Evolutionary conservation across 2,797 vertebrate species (phyloP), one percentile per base, ranked within the genome.

Genomic region (Paratrypauchen microcephalus): DNA sequence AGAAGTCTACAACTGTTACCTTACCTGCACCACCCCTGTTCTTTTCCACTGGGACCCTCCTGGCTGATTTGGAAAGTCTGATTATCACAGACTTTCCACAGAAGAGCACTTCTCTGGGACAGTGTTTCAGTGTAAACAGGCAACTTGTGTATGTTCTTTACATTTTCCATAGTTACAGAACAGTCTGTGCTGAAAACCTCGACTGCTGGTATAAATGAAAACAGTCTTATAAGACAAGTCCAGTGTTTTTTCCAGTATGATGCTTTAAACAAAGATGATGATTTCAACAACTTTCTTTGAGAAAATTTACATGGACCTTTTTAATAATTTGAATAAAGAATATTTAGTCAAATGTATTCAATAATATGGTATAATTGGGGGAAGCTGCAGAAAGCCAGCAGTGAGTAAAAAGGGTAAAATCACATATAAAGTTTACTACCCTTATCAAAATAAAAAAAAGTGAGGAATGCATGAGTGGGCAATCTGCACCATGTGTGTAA

Each of bases 61-160:
- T 65, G 59, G 65, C 75, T 84, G 91, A 91, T 88, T 84, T 85
- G 86, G 79, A 83, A 88, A 86, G 78, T 69, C 65, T 50, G 83
- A 91, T 86, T 87, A 6, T 28, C 13, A 56, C 23, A 56, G n/a
- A 45, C 41, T 45, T 45, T 45, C 41, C 54, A 23, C 54, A 56
- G 13, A 55, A 9, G 52, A 55, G 21, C 19, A 6, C 6, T 52
- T 52, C 48, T 50, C 48, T 19, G 19, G 41, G 41, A 45, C 41
- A 15, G 41, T 45, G 41, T 45, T 52, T 52, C 48, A 52, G 48
- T 52, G 48, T 18, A 45, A 45, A 45, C 41, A 45, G 41, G 41
- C 41, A 45, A 45, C 41, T 45, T 45, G 12, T 45, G 41, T 45
- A 45, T 45, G 6, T 50, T 50, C 19, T 50, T 19, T 50, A 8